Evolutionary conservation across 1,140 invertebrate species (phyloP), one percentile per base, ranked within the genome.

Genomic region (Polypedilum pembai): DNA sequence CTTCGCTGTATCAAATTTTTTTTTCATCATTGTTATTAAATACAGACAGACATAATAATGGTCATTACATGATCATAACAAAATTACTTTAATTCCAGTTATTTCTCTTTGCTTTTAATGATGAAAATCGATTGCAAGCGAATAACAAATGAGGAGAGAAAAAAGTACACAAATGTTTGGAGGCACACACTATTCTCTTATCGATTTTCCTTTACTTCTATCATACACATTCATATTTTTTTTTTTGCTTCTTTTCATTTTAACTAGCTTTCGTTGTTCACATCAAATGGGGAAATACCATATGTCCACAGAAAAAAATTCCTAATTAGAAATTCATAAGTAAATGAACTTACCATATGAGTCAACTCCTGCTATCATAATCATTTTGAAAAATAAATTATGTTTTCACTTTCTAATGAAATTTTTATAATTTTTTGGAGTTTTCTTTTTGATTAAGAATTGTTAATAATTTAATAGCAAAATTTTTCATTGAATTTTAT

Each of bases 331-430:
- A 20, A 20, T 7, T 69, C 5, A 4, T 18, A 18, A 7, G 18
- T 20, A 18, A 69, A 20, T 69, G 17, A 66, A 69, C 45, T 69
- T 69, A 69, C 65, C 65, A 69, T 69, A 69, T 18, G 65, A 69
- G 7, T 69, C 65, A 18, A 69, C 65, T 18, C 65, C 65, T 8
- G 65, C 65, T 69, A 69, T 69, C 65, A 69, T 69, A 69, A 69
- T 69, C 65, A 69, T 69, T 18, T 20, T 69, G 17, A 18, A 56
- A 33, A 33, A 1, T 15, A 15, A 56, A 56, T 41, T 3, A 56
- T 56, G 4, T 4, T 12, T 12, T 56, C 12, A 56, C 3, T 56
- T 15, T 56, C 15, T n/a, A 56, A 56, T 4, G 45, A 56, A 15
- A 4, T 12, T 15, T 56, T 56, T 12, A 56, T 12, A 56, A 12